Base-by-base conservation (phyloP, 2,113 vertebrate species). In the Himantopus leucocephalus region DNA sequence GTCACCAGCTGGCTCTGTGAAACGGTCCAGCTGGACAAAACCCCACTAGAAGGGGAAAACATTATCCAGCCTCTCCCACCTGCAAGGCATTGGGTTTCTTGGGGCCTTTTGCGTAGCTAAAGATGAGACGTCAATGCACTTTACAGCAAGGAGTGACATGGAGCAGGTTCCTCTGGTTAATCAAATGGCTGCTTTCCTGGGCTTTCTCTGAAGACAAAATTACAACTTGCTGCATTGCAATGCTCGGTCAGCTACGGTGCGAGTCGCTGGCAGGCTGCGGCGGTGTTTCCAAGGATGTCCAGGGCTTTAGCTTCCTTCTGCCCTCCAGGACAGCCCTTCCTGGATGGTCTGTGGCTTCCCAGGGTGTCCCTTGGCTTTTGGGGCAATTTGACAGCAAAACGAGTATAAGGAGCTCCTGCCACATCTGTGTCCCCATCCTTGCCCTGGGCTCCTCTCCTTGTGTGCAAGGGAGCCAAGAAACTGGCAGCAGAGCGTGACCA, bases 221-320 rank as follows among this genome's bases (percentile, higher is more conserved):
- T 64, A 43, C 71, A 64, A 23, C 75, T 45, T 24, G n/a, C 52
- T 10, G 10, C 32, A 2, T 10, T 39, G 59, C 29, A 30, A 1
- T 2, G 15, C 48, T 60, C 0, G 0, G 5, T 58, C 58, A 73
- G n/a, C 43, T 6, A 6, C 0, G 1, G 55, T 24, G 45, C 0
- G 0, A 84, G 27, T 22, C 0, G 0, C 55, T 56, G 62, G 21
- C 3, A 2, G 45, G 59, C 35, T 45, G 59, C 3, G 12, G 22
- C 53, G 50, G 50, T 21, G 22, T n/a, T 34, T 35, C 39, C 71
- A 66, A 63, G 24, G 55, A 34, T 60, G 88, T 47, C 52, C 52
- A 56, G n/a, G 26, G 5, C 29, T 63, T 68, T 48, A 27, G 29
- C 59, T 73, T 74, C 63, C 35, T 78, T n/a, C 58, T 77, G 34